These are phyloP conservation scores for Leucopternis melanops DNA, from an alignment of 2,113 vertebrate genomes.

Conservation along the genomic window DNA sequence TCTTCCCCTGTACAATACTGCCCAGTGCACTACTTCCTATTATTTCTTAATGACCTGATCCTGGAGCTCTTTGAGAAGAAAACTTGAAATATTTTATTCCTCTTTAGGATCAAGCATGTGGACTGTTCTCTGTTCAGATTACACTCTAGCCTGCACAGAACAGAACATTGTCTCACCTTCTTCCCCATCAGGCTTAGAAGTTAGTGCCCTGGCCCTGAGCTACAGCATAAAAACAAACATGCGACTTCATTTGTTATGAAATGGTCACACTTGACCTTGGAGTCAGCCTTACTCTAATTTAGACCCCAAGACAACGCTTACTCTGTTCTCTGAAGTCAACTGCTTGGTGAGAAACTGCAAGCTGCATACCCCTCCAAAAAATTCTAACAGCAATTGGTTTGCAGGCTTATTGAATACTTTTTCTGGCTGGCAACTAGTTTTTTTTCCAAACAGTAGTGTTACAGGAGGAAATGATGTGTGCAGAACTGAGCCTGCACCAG, in stretches of 20 bases:
- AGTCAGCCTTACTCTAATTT: background rate
- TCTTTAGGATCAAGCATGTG: background rate
- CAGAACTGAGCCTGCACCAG: background rate
- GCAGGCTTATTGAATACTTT: background rate
- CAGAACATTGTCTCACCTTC: background rate
- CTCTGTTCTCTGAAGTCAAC: background rate
- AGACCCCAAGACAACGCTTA: background rate
- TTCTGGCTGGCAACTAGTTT: background rate
- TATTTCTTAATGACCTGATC: background rate
- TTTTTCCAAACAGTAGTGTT: background rate
- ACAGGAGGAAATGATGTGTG: background rate
- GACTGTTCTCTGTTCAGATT: background rate
- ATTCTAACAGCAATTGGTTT: background rate
- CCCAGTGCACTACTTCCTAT: background rate
- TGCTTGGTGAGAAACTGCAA: background rate
- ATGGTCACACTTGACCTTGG: background rate
- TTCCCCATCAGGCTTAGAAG: background rate
- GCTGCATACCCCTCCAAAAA: background rate
- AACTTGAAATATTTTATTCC: background rate
- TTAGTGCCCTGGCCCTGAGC: background rate
- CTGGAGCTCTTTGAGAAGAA: background rate
- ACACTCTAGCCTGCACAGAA: background rate
- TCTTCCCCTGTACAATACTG: background rate
- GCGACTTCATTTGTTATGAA: background rate
- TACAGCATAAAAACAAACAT: background rate